Percentiles rank a stretch among this genome's conserved stretches.
Evolutionary conservation across 2,888 invertebrate genomes (phyloP).

Genomic region (Tetragonula carbonaria): DNA sequence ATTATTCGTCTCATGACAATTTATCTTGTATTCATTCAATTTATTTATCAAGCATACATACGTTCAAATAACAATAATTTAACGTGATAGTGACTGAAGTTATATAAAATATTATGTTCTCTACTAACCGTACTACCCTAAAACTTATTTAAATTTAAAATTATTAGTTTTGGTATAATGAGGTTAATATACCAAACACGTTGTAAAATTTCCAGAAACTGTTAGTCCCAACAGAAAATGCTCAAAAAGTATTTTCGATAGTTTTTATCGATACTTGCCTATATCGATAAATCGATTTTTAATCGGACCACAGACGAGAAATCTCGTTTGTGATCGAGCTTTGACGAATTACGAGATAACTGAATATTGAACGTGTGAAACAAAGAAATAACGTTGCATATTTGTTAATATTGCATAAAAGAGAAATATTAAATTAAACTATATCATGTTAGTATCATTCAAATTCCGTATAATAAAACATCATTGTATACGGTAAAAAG

Average conservation of each 20-base stretch:
- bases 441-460: background rate
- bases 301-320: background rate
- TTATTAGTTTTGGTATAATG: background rate
- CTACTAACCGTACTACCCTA: constrained; percentile 6
- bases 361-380: background rate
- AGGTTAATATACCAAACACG: background rate
- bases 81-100: background rate
- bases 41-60: background rate
- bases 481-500: background rate
- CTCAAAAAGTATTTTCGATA: background rate
- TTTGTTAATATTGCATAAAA: background rate
- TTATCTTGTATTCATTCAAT: background rate
- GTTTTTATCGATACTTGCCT: background rate
- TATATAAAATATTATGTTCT: background rate
- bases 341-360: background rate
- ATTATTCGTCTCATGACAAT: no score
- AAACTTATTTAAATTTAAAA: background rate
- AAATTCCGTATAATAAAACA: background rate
- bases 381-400: background rate
- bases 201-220: constrained; percentile 1
- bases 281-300: background rate
- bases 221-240: background rate
- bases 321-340: no score
- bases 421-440: background rate
- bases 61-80: background rate